These are phyloP conservation scores for Schrankia costaestrigalis DNA, from an alignment of 2,888 invertebrate species.

Conservation along the genomic window DNA sequence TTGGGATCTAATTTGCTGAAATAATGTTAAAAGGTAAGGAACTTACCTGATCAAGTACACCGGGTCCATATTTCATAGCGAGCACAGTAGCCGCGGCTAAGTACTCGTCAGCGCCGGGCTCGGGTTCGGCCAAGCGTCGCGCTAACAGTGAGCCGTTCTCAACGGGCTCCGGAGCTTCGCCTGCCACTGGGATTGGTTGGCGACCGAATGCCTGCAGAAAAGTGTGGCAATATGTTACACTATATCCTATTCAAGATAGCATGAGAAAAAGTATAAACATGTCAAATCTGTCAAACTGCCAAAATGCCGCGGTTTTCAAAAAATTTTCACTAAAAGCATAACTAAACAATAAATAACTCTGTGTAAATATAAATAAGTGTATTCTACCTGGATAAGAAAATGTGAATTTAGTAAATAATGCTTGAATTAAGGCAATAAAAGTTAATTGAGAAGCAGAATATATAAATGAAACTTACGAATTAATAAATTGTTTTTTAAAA, in stretches of 20 bases:
- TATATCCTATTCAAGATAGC: not conserved
- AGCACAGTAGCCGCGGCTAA: slow-evolving; percentile 93
- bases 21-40: too few species aligned
- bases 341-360: too few species aligned
- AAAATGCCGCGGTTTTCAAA: too few species aligned
- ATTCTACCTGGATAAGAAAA: too few species aligned
- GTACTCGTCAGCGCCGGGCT: slow-evolving; percentile 85
- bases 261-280: not conserved
- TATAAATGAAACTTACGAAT: too few species aligned
- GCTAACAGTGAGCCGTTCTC: slow-evolving; percentile 88
- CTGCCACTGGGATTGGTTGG: slow-evolving; percentile 86
- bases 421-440: too few species aligned
- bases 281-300: too few species aligned
- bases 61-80: slow-evolving; percentile 92
- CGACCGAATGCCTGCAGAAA: slow-evolving; percentile 89
- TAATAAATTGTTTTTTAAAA: not conserved
- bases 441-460: too few species aligned
- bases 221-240: not conserved
- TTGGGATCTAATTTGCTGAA: too few species aligned
- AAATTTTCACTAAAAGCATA: too few species aligned
- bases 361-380: too few species aligned
- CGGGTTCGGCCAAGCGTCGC: slow-evolving; percentile 79
- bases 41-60: slow-evolving; percentile 77
- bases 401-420: too few species aligned
- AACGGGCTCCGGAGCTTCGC: slow-evolving; percentile 48